Base-by-base conservation (phyloP, 2,113 vertebrate genomes). In the Rhabdornis inornatus region DNA sequence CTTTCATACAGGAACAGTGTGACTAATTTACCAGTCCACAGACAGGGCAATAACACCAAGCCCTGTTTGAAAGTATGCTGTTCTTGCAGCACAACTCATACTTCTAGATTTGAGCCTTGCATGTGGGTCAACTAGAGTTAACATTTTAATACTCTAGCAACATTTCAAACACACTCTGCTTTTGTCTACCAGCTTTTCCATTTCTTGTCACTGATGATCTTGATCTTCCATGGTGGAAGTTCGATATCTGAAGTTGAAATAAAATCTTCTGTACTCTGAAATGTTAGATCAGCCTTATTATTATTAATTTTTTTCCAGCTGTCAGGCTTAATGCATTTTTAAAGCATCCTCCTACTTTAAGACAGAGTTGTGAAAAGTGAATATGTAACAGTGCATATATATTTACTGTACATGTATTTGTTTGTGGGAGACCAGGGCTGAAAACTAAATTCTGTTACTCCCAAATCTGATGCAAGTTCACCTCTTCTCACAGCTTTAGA, bases 301-400 rank as follows among this genome's bases (percentile, higher is more conserved):
- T 42, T 74, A 78, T 66, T 90, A 76, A 30, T 2, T 87, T 61
- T 88, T 77, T 59, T 70, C 18, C 59, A 65, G 8, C 37, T 95
- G 49, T 72, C 75, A 78, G 78, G 7, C 27, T 47, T 76, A 82
- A 87, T 85, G 66, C 21, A 59, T 96, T 81, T 95, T 95, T 53
- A 83, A 95, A 94, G 64, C 31, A 89, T 90, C 52, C 82, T 80
- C 40, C n/a, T 87, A 44, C 86, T 92, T 83, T 79, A 83, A 69
- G 49, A 31, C 65, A 7, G 85, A 90, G 15, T 33, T 90, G 50
- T 83, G 68, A 83, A 60, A 77, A 75, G 31, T 50, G 55, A 75
- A 12, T 63, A 52, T 60, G 19, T 86, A 88, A 30, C 2, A 7
- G 15, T 63, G 33, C 19, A 30, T 66, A 27, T 79, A 15, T 71